Evolutionary conservation across 1,140 invertebrate genomes (phyloP).

Genomic region (Drosophila orena): DNA sequence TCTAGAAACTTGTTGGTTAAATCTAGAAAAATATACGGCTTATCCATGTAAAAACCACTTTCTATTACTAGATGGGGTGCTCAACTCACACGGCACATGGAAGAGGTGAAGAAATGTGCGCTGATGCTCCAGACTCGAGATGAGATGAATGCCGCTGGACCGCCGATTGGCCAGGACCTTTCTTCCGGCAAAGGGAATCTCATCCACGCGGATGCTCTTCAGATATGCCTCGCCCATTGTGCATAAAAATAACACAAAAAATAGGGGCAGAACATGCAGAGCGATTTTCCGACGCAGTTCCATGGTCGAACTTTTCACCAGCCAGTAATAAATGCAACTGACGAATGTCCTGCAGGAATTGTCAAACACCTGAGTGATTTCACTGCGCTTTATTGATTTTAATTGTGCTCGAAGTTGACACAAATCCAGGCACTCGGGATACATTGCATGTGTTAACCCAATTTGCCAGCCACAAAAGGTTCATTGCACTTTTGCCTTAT

Average conservation of each 20-base stretch:
- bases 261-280: conserved; percentile 45
- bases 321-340: conserved; percentile 39
- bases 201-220: conserved; percentile 69
- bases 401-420: conserved; percentile 52
- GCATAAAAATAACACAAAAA: conserved; percentile 54
- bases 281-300: conserved; percentile 56
- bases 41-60: neutral
- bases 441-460: conserved; percentile 44
- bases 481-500: conserved; percentile 36
- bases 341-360: conserved; percentile 42
- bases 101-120: conserved; percentile 76
- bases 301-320: conserved; percentile 34
- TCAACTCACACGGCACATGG: conserved; percentile 75
- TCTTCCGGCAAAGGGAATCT: conserved; percentile 57
- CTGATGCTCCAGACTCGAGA: conserved; percentile 68
- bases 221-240: conserved; percentile 58
- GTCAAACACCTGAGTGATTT: conserved; percentile 4
- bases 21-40: neutral
- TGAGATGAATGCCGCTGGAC: conserved; percentile 67
- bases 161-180: conserved; percentile 1
- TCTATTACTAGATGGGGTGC: neutral
- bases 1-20: neutral
- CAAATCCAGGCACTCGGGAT: conserved; percentile 15
- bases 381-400: conserved; percentile 60
- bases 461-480: conserved; percentile 35